Conservation (phyloP, 2,888 invertebrate genomes). For the Brachyopa scutellaris region DNA sequence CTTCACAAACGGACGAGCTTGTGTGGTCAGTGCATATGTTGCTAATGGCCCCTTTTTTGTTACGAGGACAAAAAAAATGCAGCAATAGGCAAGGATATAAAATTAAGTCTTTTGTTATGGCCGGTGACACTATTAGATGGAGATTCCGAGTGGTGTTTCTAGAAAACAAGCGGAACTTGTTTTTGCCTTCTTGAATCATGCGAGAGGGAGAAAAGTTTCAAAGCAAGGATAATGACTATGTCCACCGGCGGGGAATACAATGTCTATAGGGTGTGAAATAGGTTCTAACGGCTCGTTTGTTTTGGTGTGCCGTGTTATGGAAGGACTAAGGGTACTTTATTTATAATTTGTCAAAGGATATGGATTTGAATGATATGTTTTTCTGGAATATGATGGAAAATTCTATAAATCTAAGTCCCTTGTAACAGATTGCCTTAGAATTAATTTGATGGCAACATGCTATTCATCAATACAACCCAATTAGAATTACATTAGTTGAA, state of each 20-base stretch:
- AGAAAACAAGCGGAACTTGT: constrained; percentile 36
- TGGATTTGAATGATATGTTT: too few species aligned
- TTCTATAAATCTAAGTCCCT: too few species aligned
- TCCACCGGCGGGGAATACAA: neutral
- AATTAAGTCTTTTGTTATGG: constrained; percentile 8
- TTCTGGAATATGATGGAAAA: too few species aligned
- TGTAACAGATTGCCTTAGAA: too few species aligned
- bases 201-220: neutral
- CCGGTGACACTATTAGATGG: constrained; percentile 27
- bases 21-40: constrained; percentile 42
- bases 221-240: neutral
- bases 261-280: neutral
- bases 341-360: neutral
- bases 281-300: neutral
- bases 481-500: too few species aligned
- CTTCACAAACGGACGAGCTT: neutral
- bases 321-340: neutral
- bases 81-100: neutral
- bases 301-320: neutral
- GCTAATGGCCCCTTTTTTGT: neutral
- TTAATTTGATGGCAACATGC: too few species aligned
- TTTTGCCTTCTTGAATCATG: constrained; percentile 34
- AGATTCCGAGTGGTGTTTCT: constrained; percentile 29
- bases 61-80: constrained; percentile 13
- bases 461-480: too few species aligned